Evolutionary conservation across 2,888 invertebrate genomes (phyloP), one percentile per base, ranked within the genome.

Genomic region (Chironomus riparius): DNA sequence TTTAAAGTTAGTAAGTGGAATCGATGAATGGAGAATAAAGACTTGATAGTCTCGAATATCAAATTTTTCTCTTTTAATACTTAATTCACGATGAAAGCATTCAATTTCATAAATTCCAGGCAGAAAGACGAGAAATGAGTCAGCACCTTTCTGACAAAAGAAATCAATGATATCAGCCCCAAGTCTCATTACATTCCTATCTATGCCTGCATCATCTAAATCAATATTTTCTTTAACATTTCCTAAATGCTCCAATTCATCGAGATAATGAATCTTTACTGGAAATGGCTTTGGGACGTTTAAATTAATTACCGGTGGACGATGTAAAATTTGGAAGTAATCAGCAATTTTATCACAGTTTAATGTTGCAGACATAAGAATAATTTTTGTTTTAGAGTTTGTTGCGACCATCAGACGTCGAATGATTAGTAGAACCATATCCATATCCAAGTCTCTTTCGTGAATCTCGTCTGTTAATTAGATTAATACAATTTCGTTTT

Each of bases 321-420:
- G 83, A 13, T 83, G 18, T n/a, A 47, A 6, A 2, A 22, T 18
- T 22, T 3, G 4, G 56, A 76, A 76, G 15, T 76, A 76, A 6
- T 76, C 48, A 13, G 69, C 12, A n/a, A 76, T n/a, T n/a, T 69
- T 86, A 3, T 87, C 83, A 0, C 91, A 87, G 80, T 95, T 89
- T 79, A 97, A 91, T 2, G 97, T 97, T 0, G 98, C 98, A 0
- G 97, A 97, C 97, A 98, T 98, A 2, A 98, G 85, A 71, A 98
- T 87, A 0, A 93, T 86, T 84, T 91, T 92, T 0, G 90, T 89
- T 77, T 86, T 83, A 0, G 85, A 84, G 0, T 91, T 90, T 81
- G 89, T 90, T 0, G 90, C 85, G 12, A 80, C 84, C 38, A 95
- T 83, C 69, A 96, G 86, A 79, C 91, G 92, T 78, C 92, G 89